Evolutionary conservation across 2,797 vertebrate species (phyloP), one percentile per base, ranked within the genome.

Genomic region (Falco novaeseelandiae): DNA sequence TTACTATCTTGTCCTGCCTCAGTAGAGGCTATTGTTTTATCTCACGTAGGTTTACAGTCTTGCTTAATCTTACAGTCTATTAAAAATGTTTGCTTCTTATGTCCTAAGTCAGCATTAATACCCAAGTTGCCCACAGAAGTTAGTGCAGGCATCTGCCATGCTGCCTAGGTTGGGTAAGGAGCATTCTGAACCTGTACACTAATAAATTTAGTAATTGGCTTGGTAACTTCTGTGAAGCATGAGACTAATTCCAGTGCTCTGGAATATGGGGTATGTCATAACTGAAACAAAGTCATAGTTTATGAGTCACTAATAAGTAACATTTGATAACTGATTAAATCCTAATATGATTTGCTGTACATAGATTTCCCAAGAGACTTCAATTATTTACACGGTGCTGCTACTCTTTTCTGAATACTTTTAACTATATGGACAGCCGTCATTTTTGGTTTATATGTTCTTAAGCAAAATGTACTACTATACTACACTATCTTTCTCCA

Each of bases 181-280:
- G 14, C 32, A 7, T 87, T 87, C 57, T 71, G 70, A 76, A 89
- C 67, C 62, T 83, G 74, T 54, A 70, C 73, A 79, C 72, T 92
- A 88, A 91, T 83, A 83, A 80, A 83, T 83, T 90, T 93, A 92
- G 71, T 73, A 81, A 32, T 12, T 46, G 32, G 18, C 72, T 90
- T 77, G 72, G 63, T 97, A 94, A 62, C 83, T 96, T 96, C 91
- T 93, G 34, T 67, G 57, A 87, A 96, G 80, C 66, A 81, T 82
- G 71, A 94, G 90, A 97, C 72, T 91, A 79, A 88, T 66, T 91
- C 54, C 89, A 22, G 23, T 59, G 49, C 55, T 93, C 94, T 95
- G 92, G 72, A 92, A 85, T 94, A 66, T 76, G 44, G 27, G 83
- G 18, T 23, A 83, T 89, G 71, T 94, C 44, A 73, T 89, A 85